Conservation (phyloP, 1,140 invertebrate genomes). For the Diplogasteroides magnus region DNA sequence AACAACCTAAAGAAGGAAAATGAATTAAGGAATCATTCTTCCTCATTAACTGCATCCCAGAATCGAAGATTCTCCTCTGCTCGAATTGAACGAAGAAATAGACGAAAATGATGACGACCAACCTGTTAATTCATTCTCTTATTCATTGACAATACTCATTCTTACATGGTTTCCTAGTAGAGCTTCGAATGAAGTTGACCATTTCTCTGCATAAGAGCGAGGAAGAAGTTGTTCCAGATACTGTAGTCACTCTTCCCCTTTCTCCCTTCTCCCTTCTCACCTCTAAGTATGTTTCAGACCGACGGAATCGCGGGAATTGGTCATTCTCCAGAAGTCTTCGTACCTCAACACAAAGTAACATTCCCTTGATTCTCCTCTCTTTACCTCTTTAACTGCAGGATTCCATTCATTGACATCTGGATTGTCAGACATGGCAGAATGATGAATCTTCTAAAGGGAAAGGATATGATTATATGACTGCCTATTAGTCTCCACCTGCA, state of each 20-base stretch:
- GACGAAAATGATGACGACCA: conserved; percentile 53
- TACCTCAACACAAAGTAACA: conserved; percentile 10
- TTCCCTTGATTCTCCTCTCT: not conserved
- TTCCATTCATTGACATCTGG: conserved; percentile 39
- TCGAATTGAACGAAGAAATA: conserved; percentile 49
- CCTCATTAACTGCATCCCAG: conserved; percentile 46
- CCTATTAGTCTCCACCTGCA: conserved; percentile 35
- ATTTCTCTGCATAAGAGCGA: conserved; percentile 47
- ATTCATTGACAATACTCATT: not conserved
- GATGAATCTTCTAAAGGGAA: conserved; percentile 36
- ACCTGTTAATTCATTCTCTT: conserved; percentile 31
- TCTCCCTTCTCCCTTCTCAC: conserved; percentile 7
- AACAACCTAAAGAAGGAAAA: conserved; percentile 3
- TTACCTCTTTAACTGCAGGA: conserved; percentile 49
- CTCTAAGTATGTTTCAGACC: conserved; percentile 46
- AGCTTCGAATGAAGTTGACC: conserved; percentile 48
- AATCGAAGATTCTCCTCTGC: conserved; percentile 54
- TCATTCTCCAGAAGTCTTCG: conserved; percentile 47
- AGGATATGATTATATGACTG: conserved; percentile 8
- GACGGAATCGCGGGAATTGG: conserved; percentile 48
- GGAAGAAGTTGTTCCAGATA: conserved; percentile 39
- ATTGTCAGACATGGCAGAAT: conserved; percentile 30
- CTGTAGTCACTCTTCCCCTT: not conserved
- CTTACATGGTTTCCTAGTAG: conserved; percentile 51
- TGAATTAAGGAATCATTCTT: not conserved